Base-by-base conservation (phyloP, 53 echinoderm and acorn worm species). In the Astropecten irregularis region DNA sequence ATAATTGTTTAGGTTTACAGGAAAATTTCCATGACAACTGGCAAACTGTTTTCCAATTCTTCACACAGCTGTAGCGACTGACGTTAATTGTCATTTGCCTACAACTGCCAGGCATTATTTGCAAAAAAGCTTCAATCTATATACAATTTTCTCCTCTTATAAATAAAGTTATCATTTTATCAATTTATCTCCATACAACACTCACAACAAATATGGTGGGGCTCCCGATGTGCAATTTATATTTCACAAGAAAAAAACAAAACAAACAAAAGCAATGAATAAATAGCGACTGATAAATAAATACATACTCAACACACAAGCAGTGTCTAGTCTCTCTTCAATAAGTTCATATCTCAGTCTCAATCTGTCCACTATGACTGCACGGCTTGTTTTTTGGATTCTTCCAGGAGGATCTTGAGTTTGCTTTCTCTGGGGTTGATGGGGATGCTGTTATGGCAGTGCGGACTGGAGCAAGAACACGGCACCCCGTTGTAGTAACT, bases 351-450 rank as follows among this genome's bases (percentile, higher is more conserved):
- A 9, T 13, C 36, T 5, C 60, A 27, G 25, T 26, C 33, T n/a
- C 44, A 20, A 14, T 38, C 66, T 38, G 10, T 21, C 69, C 48
- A 46, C 50, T 63, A 53, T 54, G 85, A 93, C 82, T 92, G 95
- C 79, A 95, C 91, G 20, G 91, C 83, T 35, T 95, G 93, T 36
- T 90, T 91, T 72, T 96, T 93, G 35, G 90, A 90, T 62, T 92
- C 99, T 82, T 95, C 94, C 55, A 99, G 37, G 16, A 99, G 69
- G 26, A 92, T 77, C 73, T 99, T 99, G 27, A 95, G 81, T 73
- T 99, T 92, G 84, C 94, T 95, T 27, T 90, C 90, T 38, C 85
- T 77, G 2, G 86, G 73, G 40, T 84, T 88, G 21, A 86, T 84
- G 40, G 83, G 85, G 21, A 86, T 83, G 53, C 63, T 89, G 36